Percentiles rank a stretch among this genome's conserved stretches.
phyloP scores from a whole-genome alignment of 2,113 vertebrate species.

The Baryphthengus martii region DNA sequence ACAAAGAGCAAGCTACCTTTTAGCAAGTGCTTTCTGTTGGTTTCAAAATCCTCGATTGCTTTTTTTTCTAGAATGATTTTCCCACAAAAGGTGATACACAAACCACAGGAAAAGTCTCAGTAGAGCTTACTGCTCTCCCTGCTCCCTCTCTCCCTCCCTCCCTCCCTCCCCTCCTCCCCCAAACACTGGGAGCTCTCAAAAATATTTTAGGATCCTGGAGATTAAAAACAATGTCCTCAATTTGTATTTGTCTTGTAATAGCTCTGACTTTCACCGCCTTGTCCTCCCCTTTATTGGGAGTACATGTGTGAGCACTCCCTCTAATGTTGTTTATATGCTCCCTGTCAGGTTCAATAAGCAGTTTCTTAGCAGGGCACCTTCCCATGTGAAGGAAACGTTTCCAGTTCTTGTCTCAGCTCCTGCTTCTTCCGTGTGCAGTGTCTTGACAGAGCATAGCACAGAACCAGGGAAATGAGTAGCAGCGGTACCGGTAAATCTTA shows the following conservation, averaged over 20 bases:
- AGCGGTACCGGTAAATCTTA: neutral
- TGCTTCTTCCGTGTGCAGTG: neutral
- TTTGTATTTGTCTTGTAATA: constrained; percentile 30
- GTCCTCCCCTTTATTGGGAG: constrained; percentile 23
- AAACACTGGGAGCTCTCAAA: neutral
- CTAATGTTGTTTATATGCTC: neutral
- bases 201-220: neutral
- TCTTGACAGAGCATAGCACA: neutral
- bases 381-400: constrained; percentile 34
- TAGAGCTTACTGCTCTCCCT: neutral
- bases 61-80: neutral
- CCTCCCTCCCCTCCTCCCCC: neutral
- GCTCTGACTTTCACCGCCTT: constrained; percentile 37
- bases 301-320: constrained; percentile 12
- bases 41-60: constrained; percentile 1
- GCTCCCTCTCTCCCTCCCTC: neutral
- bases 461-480: neutral
- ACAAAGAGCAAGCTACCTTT: neutral
- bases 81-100: neutral
- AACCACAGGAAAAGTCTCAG: neutral
- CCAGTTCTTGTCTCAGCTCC: constrained; percentile 3
- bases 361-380: constrained; percentile 43
- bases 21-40: neutral
- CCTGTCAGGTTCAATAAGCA: constrained; percentile 44
- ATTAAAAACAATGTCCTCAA: constrained; percentile 17